These are phyloP conservation scores for Prochilodus magdalenae DNA, from an alignment of 2,113 vertebrate species.

Conservation along the genomic window DNA sequence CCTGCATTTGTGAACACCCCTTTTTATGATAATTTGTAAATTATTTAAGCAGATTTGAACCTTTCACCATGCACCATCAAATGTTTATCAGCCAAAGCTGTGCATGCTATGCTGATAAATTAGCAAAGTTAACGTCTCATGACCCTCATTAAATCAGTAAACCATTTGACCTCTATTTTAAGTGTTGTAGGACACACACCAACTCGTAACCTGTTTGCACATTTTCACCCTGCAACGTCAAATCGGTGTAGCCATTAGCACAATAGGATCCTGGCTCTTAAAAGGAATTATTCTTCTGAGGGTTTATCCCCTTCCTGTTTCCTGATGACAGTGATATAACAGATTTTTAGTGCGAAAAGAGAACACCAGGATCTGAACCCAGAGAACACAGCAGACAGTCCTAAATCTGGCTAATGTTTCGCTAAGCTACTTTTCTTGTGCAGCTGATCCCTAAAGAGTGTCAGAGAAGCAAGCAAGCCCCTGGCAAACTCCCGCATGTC, in stretches of 20 bases:
- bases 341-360: not conserved
- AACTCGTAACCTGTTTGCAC: conserved; percentile 4
- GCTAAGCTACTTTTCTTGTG: conserved; percentile 23
- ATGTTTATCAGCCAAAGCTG: too few relatives aligned
- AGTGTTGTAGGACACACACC: not conserved
- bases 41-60: too few relatives aligned
- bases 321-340: conserved; percentile 24
- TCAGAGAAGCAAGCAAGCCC: not conserved
- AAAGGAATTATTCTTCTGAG: conserved; percentile 28
- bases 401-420: conserved; percentile 28
- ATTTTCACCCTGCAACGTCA: conserved; percentile 13
- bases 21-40: too few relatives aligned
- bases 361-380: conserved; percentile 19
- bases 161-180: not conserved
- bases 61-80: not conserved
- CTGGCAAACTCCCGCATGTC: not conserved
- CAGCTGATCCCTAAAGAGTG: conserved; percentile 7
- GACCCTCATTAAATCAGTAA: not conserved
- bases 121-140: not conserved
- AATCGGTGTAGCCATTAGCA: conserved; percentile 45
- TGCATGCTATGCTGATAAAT: not conserved
- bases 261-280: conserved; percentile 8
- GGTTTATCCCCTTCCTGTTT: conserved; percentile 33
- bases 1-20: too few relatives aligned
- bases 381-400: conserved; percentile 8